Evolutionary conservation across 2,797 vertebrate genomes (phyloP), one percentile per base, ranked within the genome.

Genomic region (Mustela erminea): DNA sequence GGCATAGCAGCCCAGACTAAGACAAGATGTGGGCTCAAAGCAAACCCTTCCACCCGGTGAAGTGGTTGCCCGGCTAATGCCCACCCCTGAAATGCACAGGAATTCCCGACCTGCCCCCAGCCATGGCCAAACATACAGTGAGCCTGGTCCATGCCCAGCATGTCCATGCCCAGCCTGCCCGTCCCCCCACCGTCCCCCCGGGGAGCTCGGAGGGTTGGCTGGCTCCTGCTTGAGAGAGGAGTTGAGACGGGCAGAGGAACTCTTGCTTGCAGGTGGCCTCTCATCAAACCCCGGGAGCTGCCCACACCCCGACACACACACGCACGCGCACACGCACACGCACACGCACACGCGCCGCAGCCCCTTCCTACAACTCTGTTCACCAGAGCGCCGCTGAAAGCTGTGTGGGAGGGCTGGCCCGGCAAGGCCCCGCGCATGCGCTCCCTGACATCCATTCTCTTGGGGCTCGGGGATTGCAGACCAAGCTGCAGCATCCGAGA

Each of bases 161-260:
- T 38, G 38, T 38, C 38, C 38, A 38, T 38, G 38, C 38, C 3
- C 38, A 29, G 43, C 20, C n/a, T 6, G 27, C 75, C 5, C n/a
- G 3, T 49, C 46, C 46, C 4, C 29, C 11, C 3, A 8, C 18
- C 6, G 6, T 21, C 1, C 3, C 27, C n/a, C 27, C 20, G 5
- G 5, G 12, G 29, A 35, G 62, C 68, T 86, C 4, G 7, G 21
- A 95, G 18, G 35, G 18, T 8, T n/a, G 13, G 35, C 9, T 41
- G 17, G 15, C 41, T 25, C 2, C 2, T 21, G 21, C 74, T 80
- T 41, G n/a, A 41, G 83, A 62, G 15, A 84, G 82, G 21, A 95
- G 7, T 0, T 95, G 80, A 83, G 35, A 27, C 14, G 29, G 21
- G 23, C 68, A 21, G 3, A 60, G 23, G 23, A 25, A 49, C 27